phyloP scores from a whole-genome alignment of 2,888 invertebrate genomes.

The Rhyacophila evoluta region DNA sequence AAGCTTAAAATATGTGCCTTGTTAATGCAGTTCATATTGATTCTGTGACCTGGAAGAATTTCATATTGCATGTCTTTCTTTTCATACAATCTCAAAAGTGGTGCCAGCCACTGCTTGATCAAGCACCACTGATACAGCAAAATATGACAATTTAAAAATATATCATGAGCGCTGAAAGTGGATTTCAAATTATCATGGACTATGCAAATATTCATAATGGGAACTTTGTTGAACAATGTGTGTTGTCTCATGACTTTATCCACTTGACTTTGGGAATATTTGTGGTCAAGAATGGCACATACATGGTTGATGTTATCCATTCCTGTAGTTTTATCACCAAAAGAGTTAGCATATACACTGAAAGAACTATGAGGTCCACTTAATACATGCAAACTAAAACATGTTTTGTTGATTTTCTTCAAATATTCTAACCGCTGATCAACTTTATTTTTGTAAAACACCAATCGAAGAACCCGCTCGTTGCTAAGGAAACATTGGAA shows the following conservation, averaged over 20 bases:
- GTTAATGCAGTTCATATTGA: slow-evolving; percentile 56
- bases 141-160: slow-evolving; percentile 65
- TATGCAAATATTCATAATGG: slow-evolving; percentile 50
- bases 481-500: slow-evolving; percentile 30
- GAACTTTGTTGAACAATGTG: background rate
- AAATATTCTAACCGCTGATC: slow-evolving; percentile 36
- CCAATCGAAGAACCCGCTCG: slow-evolving; percentile 40
- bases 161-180: slow-evolving; percentile 61
- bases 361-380: slow-evolving; percentile 31
- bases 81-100: background rate
- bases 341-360: background rate
- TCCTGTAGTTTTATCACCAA: slow-evolving; percentile 35
- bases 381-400: slow-evolving; percentile 41
- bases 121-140: slow-evolving; percentile 67
- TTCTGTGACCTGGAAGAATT: background rate
- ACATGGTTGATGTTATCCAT: slow-evolving; percentile 26
- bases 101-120: slow-evolving; percentile 59
- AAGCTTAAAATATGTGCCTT: slow-evolving; percentile 65
- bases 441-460: slow-evolving; percentile 42
- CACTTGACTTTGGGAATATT: slow-evolving; percentile 33
- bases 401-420: slow-evolving; percentile 34
- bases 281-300: slow-evolving; percentile 10
- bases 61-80: background rate
- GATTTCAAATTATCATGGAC: slow-evolving; percentile 61
- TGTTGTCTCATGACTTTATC: background rate